Evolutionary conservation across 2,888 invertebrate species (phyloP).

Genomic region (Penaeus monodon): DNA sequence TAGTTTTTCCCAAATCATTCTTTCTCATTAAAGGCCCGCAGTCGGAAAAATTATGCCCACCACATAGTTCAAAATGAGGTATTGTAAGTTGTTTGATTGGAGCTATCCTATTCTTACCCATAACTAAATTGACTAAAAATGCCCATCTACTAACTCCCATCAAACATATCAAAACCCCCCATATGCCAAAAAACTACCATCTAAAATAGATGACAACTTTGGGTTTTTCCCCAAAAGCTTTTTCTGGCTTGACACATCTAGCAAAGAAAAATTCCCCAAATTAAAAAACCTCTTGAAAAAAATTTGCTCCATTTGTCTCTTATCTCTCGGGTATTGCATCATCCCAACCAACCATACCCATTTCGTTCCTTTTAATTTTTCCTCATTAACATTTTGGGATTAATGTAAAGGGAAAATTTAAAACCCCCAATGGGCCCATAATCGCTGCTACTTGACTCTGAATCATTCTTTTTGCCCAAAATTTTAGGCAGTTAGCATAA

Average conservation of each 20-base stretch:
- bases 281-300: conserved; percentile 10
- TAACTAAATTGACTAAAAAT: neutral
- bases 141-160: too few species aligned
- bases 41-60: conserved; percentile 5
- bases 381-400: conserved; percentile 30
- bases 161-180: conserved; percentile 23
- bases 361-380: neutral
- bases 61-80: conserved; percentile 27
- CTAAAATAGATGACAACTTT: conserved; percentile 18
- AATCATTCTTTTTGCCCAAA: conserved; percentile 14
- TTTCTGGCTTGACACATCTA: conserved; percentile 1
- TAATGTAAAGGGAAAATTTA: conserved; percentile 24
- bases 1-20: neutral
- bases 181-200: conserved; percentile 25
- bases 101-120: conserved; percentile 29
- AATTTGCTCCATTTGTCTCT: neutral
- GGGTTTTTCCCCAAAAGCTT: conserved; percentile 18
- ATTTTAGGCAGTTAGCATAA: neutral
- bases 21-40: conserved; percentile 7
- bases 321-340: neutral
- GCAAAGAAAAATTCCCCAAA: neutral
- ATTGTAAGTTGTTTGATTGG: conserved; percentile 12
- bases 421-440: conserved; percentile 40
- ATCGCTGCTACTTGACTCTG: conserved; percentile 32
- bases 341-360: conserved; percentile 8